Conservation (phyloP, 2,888 invertebrate species). For the Platycheirus rosarum region DNA sequence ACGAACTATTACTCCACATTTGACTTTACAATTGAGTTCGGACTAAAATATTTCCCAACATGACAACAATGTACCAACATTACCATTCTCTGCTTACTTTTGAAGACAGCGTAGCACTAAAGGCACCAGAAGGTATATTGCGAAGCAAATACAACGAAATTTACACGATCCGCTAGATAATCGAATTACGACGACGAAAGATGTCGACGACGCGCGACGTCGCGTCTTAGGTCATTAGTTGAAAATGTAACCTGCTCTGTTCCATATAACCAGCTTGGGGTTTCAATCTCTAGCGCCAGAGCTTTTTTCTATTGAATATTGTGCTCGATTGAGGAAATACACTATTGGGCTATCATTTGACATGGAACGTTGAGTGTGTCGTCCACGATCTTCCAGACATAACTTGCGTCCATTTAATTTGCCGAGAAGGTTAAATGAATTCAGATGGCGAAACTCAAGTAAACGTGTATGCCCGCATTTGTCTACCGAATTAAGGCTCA, state of each 20-base stretch:
- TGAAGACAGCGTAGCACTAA: conserved; percentile 16
- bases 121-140: not conserved
- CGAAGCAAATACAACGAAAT: conserved; percentile 35
- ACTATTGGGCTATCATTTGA: conserved; percentile 34
- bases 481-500: conserved; percentile 16
- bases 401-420: conserved; percentile 13
- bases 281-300: not conserved
- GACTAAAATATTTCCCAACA: conserved; percentile 29
- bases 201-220: not conserved
- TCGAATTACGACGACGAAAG: conserved; percentile 46
- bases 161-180: conserved; percentile 54
- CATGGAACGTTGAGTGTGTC: conserved; percentile 36
- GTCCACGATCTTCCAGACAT: conserved; percentile 43
- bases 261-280: conserved; percentile 35
- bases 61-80: conserved; percentile 1
- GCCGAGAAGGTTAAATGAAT: conserved; percentile 16
- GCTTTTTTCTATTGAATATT: conserved; percentile 32
- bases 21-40: not conserved
- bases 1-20: too few species aligned
- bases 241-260: conserved; percentile 48
- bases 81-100: conserved; percentile 28
- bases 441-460: conserved; percentile 3
- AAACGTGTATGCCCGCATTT: not conserved
- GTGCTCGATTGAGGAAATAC: conserved; percentile 48
- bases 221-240: not conserved